phyloP scores from a whole-genome alignment of 1,140 invertebrate species.

The Papilio polytes region DNA sequence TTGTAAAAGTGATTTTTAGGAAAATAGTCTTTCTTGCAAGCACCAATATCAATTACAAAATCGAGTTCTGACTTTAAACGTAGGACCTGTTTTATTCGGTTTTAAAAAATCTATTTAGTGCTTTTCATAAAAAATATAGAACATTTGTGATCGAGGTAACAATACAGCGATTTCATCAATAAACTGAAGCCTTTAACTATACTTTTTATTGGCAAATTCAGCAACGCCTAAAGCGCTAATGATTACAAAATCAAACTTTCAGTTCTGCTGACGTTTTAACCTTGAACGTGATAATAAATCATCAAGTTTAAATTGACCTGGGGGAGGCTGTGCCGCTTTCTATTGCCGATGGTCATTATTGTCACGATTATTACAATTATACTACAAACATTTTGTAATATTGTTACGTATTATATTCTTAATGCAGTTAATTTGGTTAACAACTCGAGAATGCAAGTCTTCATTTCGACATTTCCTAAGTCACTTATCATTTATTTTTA shows the following conservation, averaged over 20 bases:
- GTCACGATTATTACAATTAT: conserved; percentile 1
- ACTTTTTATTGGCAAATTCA: conserved; percentile 1
- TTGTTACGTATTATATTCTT: neutral
- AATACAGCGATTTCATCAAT: neutral
- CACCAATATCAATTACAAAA: no score
- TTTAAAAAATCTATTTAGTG: no score
- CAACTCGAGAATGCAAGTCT: neutral
- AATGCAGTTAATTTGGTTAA: neutral
- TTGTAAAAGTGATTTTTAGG: no score
- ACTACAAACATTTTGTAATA: conserved; percentile 6
- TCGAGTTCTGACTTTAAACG: no score
- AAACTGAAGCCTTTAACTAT: conserved; percentile 1
- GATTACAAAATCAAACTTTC: conserved; percentile 14
- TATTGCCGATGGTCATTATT: conserved; percentile 6
- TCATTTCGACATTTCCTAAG: no score
- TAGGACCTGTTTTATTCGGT: no score
- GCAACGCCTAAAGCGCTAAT: neutral
- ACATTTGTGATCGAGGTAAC: neutral
- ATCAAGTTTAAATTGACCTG: conserved; percentile 5
- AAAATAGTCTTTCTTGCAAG: no score
- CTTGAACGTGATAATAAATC: conserved; percentile 25
- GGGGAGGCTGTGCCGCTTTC: conserved; percentile 16
- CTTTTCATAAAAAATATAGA: neutral
- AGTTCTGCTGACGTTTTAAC: conserved; percentile 6
- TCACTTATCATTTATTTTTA: no score